These are phyloP conservation scores for Lissocephala sabroskyi DNA, from an alignment of 2,888 invertebrate genomes.

Conservation along the genomic window DNA sequence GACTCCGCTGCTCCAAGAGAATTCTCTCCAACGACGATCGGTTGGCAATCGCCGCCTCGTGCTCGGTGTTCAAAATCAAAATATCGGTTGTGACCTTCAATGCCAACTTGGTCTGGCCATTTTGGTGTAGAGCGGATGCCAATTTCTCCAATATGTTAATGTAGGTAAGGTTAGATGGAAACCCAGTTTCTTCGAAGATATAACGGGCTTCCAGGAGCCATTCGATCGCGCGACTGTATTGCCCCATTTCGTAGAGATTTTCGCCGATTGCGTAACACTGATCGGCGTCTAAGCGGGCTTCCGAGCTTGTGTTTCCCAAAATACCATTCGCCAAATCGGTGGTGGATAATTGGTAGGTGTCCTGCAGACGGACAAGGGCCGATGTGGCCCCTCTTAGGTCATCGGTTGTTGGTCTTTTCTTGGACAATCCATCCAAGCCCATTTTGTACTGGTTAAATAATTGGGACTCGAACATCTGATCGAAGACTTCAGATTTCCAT, in stretches of 20 bases:
- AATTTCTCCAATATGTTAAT: conserved; percentile 35
- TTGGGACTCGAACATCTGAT: conserved; percentile 11
- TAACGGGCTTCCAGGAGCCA: conserved; percentile 49
- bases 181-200: too few relatives aligned
- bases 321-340: conserved; percentile 85
- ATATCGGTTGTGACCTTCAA: conserved; percentile 41
- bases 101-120: conserved; percentile 45
- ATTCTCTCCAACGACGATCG: too few relatives aligned
- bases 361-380: conserved; percentile 90
- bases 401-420: conserved; percentile 75
- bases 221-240: conserved; percentile 33
- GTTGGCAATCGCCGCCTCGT: conserved; percentile 32
- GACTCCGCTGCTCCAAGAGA: too few relatives aligned
- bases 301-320: too few relatives aligned
- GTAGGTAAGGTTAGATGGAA: conserved; percentile 23
- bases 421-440: too few relatives aligned
- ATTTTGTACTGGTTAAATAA: conserved; percentile 7
- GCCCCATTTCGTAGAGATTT: conserved; percentile 20
- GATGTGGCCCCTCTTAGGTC: conserved; percentile 93
- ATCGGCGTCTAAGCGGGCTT: conserved; percentile 20
- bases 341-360: conserved; percentile 88
- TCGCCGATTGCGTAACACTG: conserved; percentile 48
- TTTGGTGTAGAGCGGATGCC: conserved; percentile 11
- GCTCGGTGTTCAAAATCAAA: conserved; percentile 27
- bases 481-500: conserved; percentile 41